These are phyloP conservation scores for Microtus obscurus DNA, from an alignment of 2,797 vertebrate species.

Conservation along the genomic window DNA sequence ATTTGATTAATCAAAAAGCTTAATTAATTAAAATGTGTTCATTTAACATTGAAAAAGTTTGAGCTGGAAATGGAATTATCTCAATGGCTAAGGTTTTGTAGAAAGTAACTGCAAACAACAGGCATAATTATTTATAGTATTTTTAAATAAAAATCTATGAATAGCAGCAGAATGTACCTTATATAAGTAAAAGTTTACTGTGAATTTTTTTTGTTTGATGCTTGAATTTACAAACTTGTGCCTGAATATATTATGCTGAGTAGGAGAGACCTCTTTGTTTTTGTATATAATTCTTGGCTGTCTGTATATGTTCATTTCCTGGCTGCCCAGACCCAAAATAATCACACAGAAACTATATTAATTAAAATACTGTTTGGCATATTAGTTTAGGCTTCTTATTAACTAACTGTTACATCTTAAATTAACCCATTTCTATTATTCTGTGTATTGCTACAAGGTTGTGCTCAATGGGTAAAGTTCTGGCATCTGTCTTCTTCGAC, in stretches of 20 bases:
- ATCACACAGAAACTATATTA: too few relatives aligned
- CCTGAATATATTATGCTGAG: neutral
- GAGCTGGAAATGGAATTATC: neutral
- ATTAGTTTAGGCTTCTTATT: too few relatives aligned
- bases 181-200: neutral
- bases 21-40: slow-evolving; percentile 32
- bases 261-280: neutral
- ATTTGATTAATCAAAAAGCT: slow-evolving; percentile 2
- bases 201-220: neutral
- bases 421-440: too few relatives aligned
- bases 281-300: neutral
- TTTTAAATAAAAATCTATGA: neutral
- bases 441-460: too few relatives aligned
- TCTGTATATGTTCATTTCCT: too few relatives aligned
- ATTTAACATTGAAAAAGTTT: slow-evolving; percentile 28
- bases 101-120: neutral
- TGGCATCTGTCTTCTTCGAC: too few relatives aligned
- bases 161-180: neutral
- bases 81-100: neutral
- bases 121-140: neutral
- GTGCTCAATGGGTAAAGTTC: too few relatives aligned
- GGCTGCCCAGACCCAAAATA: too few relatives aligned
- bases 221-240: neutral
- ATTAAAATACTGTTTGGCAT: too few relatives aligned
- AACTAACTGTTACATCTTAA: too few relatives aligned